Evolutionary conservation across 2,113 vertebrate genomes (phyloP).

Genomic region (Apteryx owenii): DNA sequence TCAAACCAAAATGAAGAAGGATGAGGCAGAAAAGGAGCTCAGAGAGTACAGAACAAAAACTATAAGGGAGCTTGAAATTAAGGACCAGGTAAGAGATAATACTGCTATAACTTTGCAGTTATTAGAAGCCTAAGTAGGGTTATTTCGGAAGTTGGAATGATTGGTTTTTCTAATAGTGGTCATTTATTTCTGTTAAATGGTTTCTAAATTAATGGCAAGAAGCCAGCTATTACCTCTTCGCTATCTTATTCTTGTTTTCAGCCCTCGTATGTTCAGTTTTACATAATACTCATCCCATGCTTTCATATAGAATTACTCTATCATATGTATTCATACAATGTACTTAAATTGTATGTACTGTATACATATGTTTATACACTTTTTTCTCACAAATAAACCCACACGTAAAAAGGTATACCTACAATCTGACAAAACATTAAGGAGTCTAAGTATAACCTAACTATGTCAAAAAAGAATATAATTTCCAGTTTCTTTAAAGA

Average conservation of each 20-base stretch:
- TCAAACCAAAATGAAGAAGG: slow-evolving; percentile 88
- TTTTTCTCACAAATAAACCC: slow-evolving; percentile 40
- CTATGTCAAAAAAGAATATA: background rate
- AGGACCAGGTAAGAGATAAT: slow-evolving; percentile 86
- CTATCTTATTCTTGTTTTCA: slow-evolving; percentile 56
- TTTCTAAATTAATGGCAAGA: slow-evolving; percentile 65
- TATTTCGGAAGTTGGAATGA: slow-evolving; percentile 55
- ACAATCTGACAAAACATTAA: slow-evolving; percentile 21
- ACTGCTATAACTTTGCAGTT: slow-evolving; percentile 59
- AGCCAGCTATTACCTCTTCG: slow-evolving; percentile 53
- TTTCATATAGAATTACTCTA: slow-evolving; percentile 46
- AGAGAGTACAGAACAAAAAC: slow-evolving; percentile 86
- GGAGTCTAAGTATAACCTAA: background rate
- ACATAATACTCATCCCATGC: slow-evolving; percentile 45
- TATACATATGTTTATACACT: slow-evolving; percentile 50
- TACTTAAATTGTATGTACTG: slow-evolving; percentile 31
- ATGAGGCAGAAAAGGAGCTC: slow-evolving; percentile 91
- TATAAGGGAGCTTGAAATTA: slow-evolving; percentile 85
- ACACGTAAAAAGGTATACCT: background rate
- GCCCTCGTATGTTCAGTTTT: slow-evolving; percentile 45
- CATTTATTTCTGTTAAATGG: slow-evolving; percentile 60
- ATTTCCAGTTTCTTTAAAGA: slow-evolving; percentile 65
- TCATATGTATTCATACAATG: slow-evolving; percentile 18
- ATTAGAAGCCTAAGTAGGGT: slow-evolving; percentile 42
- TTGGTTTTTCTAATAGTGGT: slow-evolving; percentile 54